Conservation (phyloP, 2,113 vertebrate genomes). For the Siniperca chuatsi region DNA sequence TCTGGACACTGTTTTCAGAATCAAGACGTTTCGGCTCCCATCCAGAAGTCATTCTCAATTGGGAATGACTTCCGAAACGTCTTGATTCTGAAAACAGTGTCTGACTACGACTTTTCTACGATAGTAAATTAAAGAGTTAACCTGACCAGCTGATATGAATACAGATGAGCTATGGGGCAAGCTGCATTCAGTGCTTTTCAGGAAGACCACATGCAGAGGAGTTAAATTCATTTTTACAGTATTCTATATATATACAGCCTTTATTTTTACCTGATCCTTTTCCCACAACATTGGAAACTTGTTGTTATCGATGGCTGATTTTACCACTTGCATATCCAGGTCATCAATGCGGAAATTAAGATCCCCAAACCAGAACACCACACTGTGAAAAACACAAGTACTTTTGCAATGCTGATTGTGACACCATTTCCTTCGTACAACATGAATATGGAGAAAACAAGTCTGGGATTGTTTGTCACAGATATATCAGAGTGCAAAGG, state of each 20-base stretch:
- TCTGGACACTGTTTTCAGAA: too few species aligned
- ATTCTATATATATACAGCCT: not conserved
- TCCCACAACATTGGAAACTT: constrained; percentile 92
- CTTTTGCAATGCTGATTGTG: not conserved
- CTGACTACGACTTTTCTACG: too few species aligned
- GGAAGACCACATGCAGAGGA: not conserved
- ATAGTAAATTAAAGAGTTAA: not conserved
- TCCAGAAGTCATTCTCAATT: too few species aligned
- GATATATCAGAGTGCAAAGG: not conserved
- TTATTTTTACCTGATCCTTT: constrained; percentile 92
- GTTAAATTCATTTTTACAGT: not conserved
- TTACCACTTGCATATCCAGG: constrained; percentile 94
- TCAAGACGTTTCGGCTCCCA: too few species aligned
- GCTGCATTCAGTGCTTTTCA: not conserved
- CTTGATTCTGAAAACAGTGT: too few species aligned
- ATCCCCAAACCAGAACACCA: constrained; percentile 99
- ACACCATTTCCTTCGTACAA: not conserved
- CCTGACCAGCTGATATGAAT: not conserved
- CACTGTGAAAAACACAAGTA: constrained; percentile 77
- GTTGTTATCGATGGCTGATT: constrained; percentile 93
- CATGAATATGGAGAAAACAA: not conserved
- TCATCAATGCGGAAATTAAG: constrained; percentile 98
- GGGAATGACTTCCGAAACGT: too few species aligned
- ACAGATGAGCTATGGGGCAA: not conserved
- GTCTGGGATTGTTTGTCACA: not conserved